Base-by-base conservation (phyloP, 2,888 invertebrate genomes). In the Sabatieria punctata region DNA sequence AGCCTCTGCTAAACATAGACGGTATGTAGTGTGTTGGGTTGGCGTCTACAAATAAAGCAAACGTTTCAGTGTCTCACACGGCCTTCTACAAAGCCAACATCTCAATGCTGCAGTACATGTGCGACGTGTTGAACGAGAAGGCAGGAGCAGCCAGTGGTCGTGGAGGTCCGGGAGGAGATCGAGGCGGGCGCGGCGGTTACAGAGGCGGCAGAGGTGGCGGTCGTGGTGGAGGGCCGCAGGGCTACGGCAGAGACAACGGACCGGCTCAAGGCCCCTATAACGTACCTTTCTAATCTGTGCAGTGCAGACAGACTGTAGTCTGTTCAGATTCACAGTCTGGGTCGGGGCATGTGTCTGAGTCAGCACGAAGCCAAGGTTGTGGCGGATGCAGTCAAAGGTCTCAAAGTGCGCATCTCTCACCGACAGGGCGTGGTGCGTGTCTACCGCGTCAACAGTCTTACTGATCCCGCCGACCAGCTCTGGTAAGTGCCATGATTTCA, bases 71-170 rank as follows among this genome's bases (percentile, higher is more conserved):
- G 19, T 56, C 57, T 19, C 55, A 58, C 47, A 58, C 56, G 11
- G 58, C 55, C 15, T 59, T 59, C 53, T 58, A 57, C 56, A 59
- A 59, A 52, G 51, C 55, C 19, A 49, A 51, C 23, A 52, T 59
- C 41, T 47, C 55, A 33, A 55, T 59, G 48, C 49, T 59, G 36
- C 54, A 60, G 48, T 59, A 56, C 51, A 57, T 60, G 57, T 60
- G 60, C 46, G 60, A 59, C 21, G 54, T 59, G 37, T 47, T 59
- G 25, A 52, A 50, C 43, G 51, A 52, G 22, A 33, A 33, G 33
- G 36, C 35, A 18, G 24, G 27, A 13, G 41, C 18, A 19, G 44
- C 37, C 15, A 25, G 35, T 21, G 45, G 38, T 4, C 27, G 38
- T 2, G 41, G 44, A 4, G 37, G 44, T 6, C 24, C 26, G 25